Evolutionary conservation across 2,113 vertebrate genomes (phyloP).

Genomic region (Phalacrocorax aristotelis): DNA sequence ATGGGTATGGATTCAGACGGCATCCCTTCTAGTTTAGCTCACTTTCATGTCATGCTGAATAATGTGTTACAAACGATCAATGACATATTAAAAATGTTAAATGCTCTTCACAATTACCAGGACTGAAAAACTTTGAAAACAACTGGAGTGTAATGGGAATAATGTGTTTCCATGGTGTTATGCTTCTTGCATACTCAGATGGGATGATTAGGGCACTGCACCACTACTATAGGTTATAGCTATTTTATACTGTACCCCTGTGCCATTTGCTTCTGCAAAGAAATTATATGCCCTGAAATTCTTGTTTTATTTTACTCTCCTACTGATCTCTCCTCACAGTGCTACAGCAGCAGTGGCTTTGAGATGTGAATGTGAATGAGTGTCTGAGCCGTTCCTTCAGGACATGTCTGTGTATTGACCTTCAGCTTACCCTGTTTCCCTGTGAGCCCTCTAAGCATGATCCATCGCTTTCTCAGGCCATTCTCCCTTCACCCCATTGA

Average conservation of each 20-base stretch:
- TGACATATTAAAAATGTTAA: background rate
- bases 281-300: conserved; percentile 45
- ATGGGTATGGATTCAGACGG: background rate
- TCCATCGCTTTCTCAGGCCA: conserved; percentile 78
- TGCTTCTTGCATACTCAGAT: background rate
- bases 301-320: conserved; percentile 54
- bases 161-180: background rate
- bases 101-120: background rate
- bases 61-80: background rate
- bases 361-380: conserved; percentile 77
- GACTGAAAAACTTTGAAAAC: background rate
- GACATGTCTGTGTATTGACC: conserved; percentile 75
- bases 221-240: background rate
- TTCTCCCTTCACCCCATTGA: conserved; percentile 83
- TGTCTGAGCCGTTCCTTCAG: conserved; percentile 54
- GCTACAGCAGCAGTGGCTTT: conserved; percentile 64
- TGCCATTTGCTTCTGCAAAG: conserved; percentile 5
- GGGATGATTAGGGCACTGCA: background rate
- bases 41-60: background rate
- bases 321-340: conserved; percentile 32
- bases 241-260: background rate
- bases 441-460: conserved; percentile 79
- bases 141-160: background rate
- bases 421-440: conserved; percentile 77
- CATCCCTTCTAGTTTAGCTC: background rate